Evolutionary conservation across 2,888 invertebrate species (phyloP).

Genomic region (Dexiosoma caninum): DNA sequence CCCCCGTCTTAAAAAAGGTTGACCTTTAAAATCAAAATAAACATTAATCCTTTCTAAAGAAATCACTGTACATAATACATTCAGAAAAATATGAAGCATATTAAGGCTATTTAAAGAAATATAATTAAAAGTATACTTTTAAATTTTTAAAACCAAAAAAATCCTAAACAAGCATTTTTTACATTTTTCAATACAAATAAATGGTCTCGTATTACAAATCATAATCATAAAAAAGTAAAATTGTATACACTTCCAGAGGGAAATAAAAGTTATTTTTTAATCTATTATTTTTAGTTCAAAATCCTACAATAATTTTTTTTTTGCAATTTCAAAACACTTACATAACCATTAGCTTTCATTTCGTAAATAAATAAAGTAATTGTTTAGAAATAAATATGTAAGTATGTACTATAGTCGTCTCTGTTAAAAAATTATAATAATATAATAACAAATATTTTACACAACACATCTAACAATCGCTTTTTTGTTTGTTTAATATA

Average conservation of each 20-base stretch:
- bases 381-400: slow-evolving; percentile 3
- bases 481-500: slow-evolving; percentile 17
- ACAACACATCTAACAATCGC: slow-evolving; percentile 53
- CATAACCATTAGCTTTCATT: slow-evolving; percentile 46
- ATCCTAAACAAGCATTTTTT: slow-evolving; percentile 10
- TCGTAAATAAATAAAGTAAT: slow-evolving; percentile 20
- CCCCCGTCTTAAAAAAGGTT: background rate
- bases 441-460: slow-evolving; percentile 41
- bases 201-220: background rate
- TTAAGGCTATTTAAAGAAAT: background rate
- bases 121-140: slow-evolving; percentile 9
- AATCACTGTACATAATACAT: background rate
- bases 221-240: background rate
- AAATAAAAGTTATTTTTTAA: background rate
- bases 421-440: slow-evolving; percentile 18
- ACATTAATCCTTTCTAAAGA: background rate
- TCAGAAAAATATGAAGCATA: slow-evolving; percentile 10
- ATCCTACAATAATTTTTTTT: slow-evolving; percentile 48
- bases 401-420: background rate
- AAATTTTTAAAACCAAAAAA: background rate
- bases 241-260: slow-evolving; percentile 6
- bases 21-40: background rate
- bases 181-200: background rate
- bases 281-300: slow-evolving; percentile 56
- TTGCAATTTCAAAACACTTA: slow-evolving; percentile 48